Evolutionary conservation across 2,797 vertebrate species (phyloP), one percentile per base, ranked within the genome.

Genomic region (Parauchenoglanis ngamensis): DNA sequence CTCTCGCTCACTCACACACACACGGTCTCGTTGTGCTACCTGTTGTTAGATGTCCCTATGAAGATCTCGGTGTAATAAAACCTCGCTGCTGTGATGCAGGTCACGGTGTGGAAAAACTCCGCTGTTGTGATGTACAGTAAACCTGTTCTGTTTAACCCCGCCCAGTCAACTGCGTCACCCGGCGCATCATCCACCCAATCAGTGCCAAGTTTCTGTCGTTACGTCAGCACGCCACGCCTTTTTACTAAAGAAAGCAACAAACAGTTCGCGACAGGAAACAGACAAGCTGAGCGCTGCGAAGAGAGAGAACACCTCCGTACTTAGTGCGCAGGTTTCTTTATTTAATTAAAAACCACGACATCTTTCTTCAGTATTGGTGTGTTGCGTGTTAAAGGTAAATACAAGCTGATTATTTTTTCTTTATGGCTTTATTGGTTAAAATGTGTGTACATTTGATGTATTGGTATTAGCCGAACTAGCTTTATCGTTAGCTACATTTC

Each of bases 181-280:
- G 4, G n/a, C 67, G 31, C 81, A 56, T 82, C 61, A 54, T 73
- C 76, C 88, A 25, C 35, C n/a, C 31, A 63, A 78, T 78, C 75
- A 68, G 59, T 46, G 8, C 49, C 76, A 31, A 11, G 28, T 28
- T 79, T 72, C n/a, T n/a, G 49, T 25, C 1, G 17, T 83, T 65
- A 88, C 89, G 86, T 73, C 86, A 78, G 28, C 19, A 35, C 6
- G 78, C 35, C 52, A 76, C 84, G 84, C 87, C 84, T 3, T n/a
- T 25, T 57, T 65, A 59, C 84, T 88, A 89, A 90, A 90, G 89
- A 91, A 90, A 90, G 86, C 85, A 89, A 87, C 91, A 91, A 86
- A 90, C 91, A 86, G 83, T 77, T 85, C n/a, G 78, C n/a, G 85
- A 52, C 68, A 61, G 82, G 83, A 68, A 78, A 57, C 85, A 85